Evolutionary conservation across 2,888 invertebrate species (phyloP), one percentile per base, ranked within the genome.

Genomic region (Falcaria lacertinaria): DNA sequence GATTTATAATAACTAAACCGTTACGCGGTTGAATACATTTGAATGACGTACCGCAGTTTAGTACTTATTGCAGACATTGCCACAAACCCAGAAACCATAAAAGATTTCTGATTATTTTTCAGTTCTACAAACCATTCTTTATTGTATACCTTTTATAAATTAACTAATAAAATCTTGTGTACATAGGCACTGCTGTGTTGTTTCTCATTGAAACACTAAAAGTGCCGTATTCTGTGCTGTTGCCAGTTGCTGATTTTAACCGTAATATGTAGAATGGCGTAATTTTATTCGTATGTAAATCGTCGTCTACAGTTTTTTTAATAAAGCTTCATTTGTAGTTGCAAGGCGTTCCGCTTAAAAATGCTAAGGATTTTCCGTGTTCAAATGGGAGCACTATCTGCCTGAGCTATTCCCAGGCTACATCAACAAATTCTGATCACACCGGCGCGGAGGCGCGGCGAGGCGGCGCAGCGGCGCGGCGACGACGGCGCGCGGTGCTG

Each of bases 391-490:
- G 82, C 80, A 80, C 73, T 74, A 73, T 74, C 76, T 69, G 65
- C 60, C 64, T 70, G 61, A 73, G 74, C 78, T 83, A 80, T 83
- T 86, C 84, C 80, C 84, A 83, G 81, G 78, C 83, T 64, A 54
- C 67, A 70, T 81, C 81, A 78, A 85, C 77, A 73, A 83, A 87
- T 87, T 87, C 87, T 78, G 79, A 77, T 86, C 86, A 86, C 87
- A 86, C 67, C 71, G 54, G 50, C 63, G 50, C 63, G 62, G 66
- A 67, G 63, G 57, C 58, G 62, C 54, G 55, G 48, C 63, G 63
- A 57, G 61, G 63, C 64, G 66, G 62, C 61, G 57, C 46, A 52
- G 48, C 48, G 44, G 53, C 51, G 51, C 43, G 57, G 54, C 52
- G 56, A 8, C 14, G 8, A 22, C 38, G 17, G 14, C 36, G 57